These are phyloP conservation scores for Marmota flaviventris DNA, from an alignment of 2,113 vertebrate genomes.

Conservation along the genomic window DNA sequence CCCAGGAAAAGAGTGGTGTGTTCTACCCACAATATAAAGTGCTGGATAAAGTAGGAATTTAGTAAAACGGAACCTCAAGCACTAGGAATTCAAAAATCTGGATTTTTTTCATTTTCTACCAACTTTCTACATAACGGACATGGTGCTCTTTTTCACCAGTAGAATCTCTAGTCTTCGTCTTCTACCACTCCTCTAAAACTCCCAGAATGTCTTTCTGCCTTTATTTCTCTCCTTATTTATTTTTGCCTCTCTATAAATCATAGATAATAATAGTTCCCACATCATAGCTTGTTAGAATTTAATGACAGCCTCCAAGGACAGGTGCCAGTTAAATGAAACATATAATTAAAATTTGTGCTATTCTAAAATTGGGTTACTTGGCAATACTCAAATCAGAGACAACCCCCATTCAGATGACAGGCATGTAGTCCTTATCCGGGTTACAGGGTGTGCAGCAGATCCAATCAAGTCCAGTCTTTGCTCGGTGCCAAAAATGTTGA, in stretches of 20 bases:
- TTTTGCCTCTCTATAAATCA: constrained; percentile 72
- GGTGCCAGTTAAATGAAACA: constrained; percentile 82
- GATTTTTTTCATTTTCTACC: not conserved
- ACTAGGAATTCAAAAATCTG: not conserved
- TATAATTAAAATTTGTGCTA: constrained; percentile 83
- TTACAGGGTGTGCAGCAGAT: constrained; percentile 18
- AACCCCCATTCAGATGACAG: constrained; percentile 55
- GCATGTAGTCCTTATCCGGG: constrained; percentile 24
- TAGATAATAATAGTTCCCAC: constrained; percentile 79
- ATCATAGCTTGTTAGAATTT: constrained; percentile 78
- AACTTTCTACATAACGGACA: not conserved
- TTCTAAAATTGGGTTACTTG: constrained; percentile 82
- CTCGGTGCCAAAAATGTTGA: constrained; percentile 27
- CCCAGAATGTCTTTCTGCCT: not conserved
- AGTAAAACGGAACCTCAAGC: not conserved
- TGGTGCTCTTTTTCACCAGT: not conserved
- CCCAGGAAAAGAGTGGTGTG: not conserved
- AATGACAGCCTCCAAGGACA: constrained; percentile 82
- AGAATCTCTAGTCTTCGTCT: not conserved
- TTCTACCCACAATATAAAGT: not conserved
- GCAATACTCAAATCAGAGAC: constrained; percentile 69
- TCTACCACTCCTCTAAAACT: not conserved
- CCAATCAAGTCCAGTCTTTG: not conserved
- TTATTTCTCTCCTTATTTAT: constrained; percentile 66
- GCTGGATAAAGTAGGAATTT: not conserved